Evolutionary conservation across 2,888 invertebrate species (phyloP).

Genomic region (Hesperia comma): DNA sequence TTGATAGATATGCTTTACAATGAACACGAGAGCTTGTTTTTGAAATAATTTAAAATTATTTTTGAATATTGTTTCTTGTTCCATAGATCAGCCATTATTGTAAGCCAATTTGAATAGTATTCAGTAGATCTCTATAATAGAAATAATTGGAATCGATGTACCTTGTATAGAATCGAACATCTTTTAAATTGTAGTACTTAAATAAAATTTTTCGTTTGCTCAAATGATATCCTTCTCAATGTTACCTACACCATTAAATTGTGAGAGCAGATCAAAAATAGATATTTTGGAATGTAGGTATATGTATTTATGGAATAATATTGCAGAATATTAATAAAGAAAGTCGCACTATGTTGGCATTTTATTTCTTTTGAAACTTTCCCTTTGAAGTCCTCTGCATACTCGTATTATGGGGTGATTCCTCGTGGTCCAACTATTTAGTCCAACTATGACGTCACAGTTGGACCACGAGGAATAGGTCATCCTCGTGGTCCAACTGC

Average conservation of each 20-base stretch:
- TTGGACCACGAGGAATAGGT: too few species aligned
- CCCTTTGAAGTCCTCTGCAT: too few species aligned
- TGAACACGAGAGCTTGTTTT: constrained; percentile 12
- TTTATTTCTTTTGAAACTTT: constrained; percentile 49
- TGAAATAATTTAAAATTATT: constrained; percentile 22
- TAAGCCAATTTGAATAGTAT: constrained; percentile 39
- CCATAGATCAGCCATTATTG: constrained; percentile 29
- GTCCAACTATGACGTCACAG: too few species aligned
- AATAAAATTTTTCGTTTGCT: constrained; percentile 58
- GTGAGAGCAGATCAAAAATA: constrained; percentile 57
- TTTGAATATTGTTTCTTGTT: constrained; percentile 23
- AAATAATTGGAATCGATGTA: constrained; percentile 43
- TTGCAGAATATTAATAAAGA: constrained; percentile 73
- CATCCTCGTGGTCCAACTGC: too few species aligned
- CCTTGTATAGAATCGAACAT: constrained; percentile 38
- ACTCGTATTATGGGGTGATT: too few species aligned
- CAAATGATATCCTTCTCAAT: constrained; percentile 59
- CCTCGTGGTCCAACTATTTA: too few species aligned
- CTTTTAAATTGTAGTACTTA: constrained; percentile 33
- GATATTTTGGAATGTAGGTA: constrained; percentile 65
- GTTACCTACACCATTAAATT: constrained; percentile 64
- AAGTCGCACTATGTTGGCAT: constrained; percentile 65
- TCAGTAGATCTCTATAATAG: constrained; percentile 46
- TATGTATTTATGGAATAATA: constrained; percentile 63
- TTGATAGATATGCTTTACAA: constrained; percentile 3